Evolutionary conservation across 2,888 invertebrate species (phyloP).

Genomic region (Neuroscelio doddi): DNA sequence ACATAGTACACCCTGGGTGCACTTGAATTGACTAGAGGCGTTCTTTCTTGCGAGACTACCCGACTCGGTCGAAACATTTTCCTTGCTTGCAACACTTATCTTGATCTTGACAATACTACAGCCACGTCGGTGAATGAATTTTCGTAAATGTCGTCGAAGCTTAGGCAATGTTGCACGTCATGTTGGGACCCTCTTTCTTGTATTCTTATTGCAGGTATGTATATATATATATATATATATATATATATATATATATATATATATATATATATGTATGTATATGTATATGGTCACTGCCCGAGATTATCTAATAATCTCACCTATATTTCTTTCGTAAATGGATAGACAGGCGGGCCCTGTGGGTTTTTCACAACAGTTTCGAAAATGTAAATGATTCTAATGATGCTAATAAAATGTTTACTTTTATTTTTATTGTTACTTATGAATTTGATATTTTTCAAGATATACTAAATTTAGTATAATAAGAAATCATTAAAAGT

Average conservation of each 20-base stretch:
- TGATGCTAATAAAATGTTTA: not conserved
- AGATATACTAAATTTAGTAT: no score
- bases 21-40: no score
- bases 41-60: no score
- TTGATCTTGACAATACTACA: not conserved
- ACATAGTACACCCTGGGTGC: not conserved
- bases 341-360: no score
- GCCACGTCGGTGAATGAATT: slow-evolving; percentile 7
- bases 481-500: no score
- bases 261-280: no score
- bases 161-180: not conserved
- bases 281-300: not conserved
- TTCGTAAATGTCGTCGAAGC: slow-evolving; percentile 6
- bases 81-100: not conserved
- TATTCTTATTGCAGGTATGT: slow-evolving; percentile 4
- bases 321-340: not conserved
- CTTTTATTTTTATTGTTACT: not conserved
- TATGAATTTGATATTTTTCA: not conserved
- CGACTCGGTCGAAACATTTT: not conserved
- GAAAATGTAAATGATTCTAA: slow-evolving; percentile 1
- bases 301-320: slow-evolving; percentile 1
- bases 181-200: not conserved
- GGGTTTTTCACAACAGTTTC: not conserved
- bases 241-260: no score
- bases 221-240: no score